These are phyloP conservation scores for Lepas anatifera DNA, from an alignment of 2,888 invertebrate genomes.

Conservation along the genomic window DNA sequence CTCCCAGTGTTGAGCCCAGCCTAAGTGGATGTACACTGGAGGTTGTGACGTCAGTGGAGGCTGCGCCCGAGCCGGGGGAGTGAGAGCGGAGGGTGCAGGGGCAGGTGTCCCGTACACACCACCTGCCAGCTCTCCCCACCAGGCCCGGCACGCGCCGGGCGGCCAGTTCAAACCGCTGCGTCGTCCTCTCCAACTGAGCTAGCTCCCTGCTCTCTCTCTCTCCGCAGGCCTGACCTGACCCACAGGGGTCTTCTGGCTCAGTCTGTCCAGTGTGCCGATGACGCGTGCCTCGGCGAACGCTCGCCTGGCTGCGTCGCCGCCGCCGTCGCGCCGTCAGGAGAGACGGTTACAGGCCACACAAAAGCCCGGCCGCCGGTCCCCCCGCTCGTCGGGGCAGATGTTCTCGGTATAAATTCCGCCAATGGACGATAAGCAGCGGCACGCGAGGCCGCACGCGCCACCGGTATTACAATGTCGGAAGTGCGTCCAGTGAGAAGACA, in stretches of 20 bases:
- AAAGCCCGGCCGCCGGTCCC: not conserved
- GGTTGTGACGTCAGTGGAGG: no score
- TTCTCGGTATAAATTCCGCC: constrained; percentile 4
- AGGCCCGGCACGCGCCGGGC: not conserved
- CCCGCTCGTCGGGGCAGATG: not conserved
- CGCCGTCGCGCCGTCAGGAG: not conserved
- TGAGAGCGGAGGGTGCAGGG: no score
- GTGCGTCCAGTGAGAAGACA: not conserved
- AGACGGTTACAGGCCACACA: not conserved
- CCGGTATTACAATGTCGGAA: not conserved
- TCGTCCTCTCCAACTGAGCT: no score
- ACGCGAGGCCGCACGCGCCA: not conserved
- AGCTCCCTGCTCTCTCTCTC: not conserved
- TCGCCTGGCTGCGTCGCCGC: not conserved
- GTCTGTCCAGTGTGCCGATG: no score
- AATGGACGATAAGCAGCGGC: constrained; percentile 5
- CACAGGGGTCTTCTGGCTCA: no score
- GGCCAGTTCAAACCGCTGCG: not conserved
- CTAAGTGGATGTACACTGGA: no score
- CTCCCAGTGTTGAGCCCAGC: no score
- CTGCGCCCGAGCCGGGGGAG: no score
- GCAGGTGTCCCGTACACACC: not conserved
- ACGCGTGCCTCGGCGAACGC: not conserved
- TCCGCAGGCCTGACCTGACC: not conserved
- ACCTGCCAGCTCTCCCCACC: not conserved